Conservation (phyloP, 2,888 invertebrate species). For the Nyleta sp. region DNA sequence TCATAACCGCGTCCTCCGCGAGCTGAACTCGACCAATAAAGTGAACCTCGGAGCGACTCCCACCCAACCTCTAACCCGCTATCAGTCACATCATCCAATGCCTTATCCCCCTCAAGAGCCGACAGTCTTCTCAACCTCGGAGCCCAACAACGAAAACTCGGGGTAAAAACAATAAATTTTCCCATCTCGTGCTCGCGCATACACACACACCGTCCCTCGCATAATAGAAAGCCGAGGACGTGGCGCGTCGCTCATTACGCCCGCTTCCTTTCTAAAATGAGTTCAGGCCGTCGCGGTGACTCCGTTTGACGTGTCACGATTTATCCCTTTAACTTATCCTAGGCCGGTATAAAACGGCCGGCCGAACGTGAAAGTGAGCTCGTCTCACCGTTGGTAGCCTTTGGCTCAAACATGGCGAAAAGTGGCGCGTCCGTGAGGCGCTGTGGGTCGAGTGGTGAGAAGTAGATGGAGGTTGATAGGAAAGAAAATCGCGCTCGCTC, state of each 20-base stretch:
- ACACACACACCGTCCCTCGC: conserved; percentile 16
- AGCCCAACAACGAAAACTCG: conserved; percentile 32
- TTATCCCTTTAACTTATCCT: conserved; percentile 38
- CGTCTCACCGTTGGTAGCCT: conserved; percentile 48
- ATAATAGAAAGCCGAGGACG: conserved; percentile 46
- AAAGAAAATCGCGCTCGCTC: conserved; percentile 82
- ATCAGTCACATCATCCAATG: conserved; percentile 49
- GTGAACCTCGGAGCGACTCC: conserved; percentile 26
- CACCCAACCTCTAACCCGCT: conserved; percentile 36
- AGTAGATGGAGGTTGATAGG: conserved; percentile 82
- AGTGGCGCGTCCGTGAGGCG: conserved; percentile 65
- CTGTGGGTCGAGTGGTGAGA: conserved; percentile 75
- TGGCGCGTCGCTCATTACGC: conserved; percentile 51
- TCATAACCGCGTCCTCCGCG: conserved; percentile 5
- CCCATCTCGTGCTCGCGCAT: conserved; percentile 30
- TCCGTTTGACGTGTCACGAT: conserved; percentile 50
- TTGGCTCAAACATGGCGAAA: conserved; percentile 64
- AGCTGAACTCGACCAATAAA: conserved; percentile 19
- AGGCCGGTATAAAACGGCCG: conserved; percentile 31
- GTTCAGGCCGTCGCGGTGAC: conserved; percentile 29
- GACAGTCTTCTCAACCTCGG: conserved; percentile 24
- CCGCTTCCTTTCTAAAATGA: conserved; percentile 46
- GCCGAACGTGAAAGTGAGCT: conserved; percentile 53
- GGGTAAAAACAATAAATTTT: conserved; percentile 55
- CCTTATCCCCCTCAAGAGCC: conserved; percentile 32